Conservation (phyloP, 2,797 vertebrate genomes). For the Sebastes steindachneri region DNA sequence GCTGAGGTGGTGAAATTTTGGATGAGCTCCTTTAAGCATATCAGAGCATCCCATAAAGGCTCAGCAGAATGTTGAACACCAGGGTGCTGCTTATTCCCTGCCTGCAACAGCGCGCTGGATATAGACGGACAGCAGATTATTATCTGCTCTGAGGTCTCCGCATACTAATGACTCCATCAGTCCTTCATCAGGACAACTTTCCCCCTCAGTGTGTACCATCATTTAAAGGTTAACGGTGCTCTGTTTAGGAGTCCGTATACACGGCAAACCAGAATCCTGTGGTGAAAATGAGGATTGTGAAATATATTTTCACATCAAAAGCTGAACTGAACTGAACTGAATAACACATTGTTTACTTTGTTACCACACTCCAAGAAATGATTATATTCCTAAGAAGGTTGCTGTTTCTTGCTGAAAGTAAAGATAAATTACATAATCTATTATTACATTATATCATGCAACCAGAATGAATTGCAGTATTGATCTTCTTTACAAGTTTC, state of each 20-base stretch:
- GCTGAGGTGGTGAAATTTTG: conserved; percentile 60
- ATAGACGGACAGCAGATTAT: conserved; percentile 43
- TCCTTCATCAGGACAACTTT: conserved; percentile 15
- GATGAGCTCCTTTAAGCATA: conserved; percentile 65
- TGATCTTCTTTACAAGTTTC: neutral
- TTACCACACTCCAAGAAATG: neutral
- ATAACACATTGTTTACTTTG: neutral
- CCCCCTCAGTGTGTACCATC: neutral
- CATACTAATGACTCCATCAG: conserved; percentile 38
- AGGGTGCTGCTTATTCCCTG: conserved; percentile 24
- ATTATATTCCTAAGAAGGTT: neutral
- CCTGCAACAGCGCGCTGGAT: conserved; percentile 4
- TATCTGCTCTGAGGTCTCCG: conserved; percentile 34
- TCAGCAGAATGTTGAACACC: conserved; percentile 52
- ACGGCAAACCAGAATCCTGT: neutral
- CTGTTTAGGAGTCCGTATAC: neutral
- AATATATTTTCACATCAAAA: neutral
- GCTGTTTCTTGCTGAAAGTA: neutral
- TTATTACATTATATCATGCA: neutral
- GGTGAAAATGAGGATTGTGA: neutral
- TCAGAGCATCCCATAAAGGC: conserved; percentile 43
- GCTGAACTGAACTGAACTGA: neutral
- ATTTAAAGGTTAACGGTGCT: neutral
- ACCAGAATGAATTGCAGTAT: neutral
- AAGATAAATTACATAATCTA: neutral